These are phyloP conservation scores for Dipodomys ordii DNA, from an alignment of 2,113 vertebrate genomes.

Conservation along the genomic window DNA sequence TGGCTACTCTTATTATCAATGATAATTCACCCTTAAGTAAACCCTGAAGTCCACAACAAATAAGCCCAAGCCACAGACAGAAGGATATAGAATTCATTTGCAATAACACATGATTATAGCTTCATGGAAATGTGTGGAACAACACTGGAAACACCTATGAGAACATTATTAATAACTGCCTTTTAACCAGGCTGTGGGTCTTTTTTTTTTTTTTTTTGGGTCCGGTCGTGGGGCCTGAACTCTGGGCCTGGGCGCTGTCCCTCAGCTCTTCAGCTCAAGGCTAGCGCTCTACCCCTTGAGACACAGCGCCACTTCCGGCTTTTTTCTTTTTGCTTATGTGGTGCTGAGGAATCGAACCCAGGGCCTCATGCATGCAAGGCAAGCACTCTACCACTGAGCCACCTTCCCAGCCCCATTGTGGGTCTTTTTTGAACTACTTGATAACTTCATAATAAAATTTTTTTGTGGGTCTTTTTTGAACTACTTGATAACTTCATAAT, in stretches of 20 bases:
- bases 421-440: constrained; percentile 22
- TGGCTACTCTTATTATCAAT: not conserved
- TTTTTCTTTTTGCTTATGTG: no score
- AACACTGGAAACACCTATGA: not conserved
- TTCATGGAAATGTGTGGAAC: not conserved
- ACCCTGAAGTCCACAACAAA: not conserved
- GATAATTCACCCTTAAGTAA: constrained; percentile 26
- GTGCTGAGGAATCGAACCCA: no score
- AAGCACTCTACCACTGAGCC: no score
- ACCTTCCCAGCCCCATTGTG: not conserved
- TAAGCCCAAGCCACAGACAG: not conserved
- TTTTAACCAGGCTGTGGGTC: not conserved
- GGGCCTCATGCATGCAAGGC: no score
- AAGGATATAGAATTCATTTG: not conserved
- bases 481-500: not conserved
- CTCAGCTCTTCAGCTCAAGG: no score
- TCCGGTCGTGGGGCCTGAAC: no score
- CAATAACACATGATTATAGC: not conserved
- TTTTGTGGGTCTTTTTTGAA: constrained; percentile 54
- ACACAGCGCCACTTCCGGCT: no score
- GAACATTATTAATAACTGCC: not conserved
- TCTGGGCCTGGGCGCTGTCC: no score
- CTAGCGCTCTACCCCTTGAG: no score
- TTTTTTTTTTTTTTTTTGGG: no score
- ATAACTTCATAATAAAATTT: not conserved